Percentiles rank a stretch among this genome's conserved stretches.
Evolutionary conservation across 2,888 invertebrate species (phyloP).

Genomic region (Drosophila suboccidentalis): DNA sequence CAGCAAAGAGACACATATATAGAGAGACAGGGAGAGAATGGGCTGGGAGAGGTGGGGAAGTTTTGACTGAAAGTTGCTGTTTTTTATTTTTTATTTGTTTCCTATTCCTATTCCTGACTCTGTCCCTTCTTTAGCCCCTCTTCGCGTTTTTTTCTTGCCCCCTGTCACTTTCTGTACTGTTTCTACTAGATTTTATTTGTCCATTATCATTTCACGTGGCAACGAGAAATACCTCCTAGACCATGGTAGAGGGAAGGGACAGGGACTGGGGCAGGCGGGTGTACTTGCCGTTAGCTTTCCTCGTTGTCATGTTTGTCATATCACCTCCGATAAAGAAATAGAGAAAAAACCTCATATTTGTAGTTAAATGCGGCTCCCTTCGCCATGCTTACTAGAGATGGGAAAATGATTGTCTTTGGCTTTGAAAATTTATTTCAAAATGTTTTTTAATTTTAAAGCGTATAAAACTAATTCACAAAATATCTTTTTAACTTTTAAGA

Average conservation of each 20-base stretch:
- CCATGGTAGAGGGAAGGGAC: too few species aligned
- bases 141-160: too few species aligned
- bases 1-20: not conserved
- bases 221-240: constrained; percentile 22
- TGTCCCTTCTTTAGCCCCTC: not conserved
- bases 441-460: too few species aligned
- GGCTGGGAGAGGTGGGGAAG: not conserved
- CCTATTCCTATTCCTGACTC: not conserved
- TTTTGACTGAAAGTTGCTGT: constrained; percentile 8
- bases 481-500: too few species aligned
- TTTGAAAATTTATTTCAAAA: not conserved
- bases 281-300: constrained; percentile 14
- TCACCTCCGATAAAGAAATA: constrained; percentile 66
- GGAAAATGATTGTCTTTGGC: not conserved
- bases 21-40: not conserved
- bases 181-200: constrained; percentile 57
- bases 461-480: too few species aligned
- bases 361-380: constrained; percentile 11
- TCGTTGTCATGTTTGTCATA: constrained; percentile 74
- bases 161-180: constrained; percentile 21
- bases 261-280: not conserved
- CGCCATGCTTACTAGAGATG: constrained; percentile 5
- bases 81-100: constrained; percentile 42
- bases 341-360: constrained; percentile 21
- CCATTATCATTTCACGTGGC: constrained; percentile 62